A percentile compares a stretch with the other conserved stretches of the same genome.
phyloP scores from a whole-genome alignment of 2,113 vertebrate genomes.

The Cyanoderma ruficeps region DNA sequence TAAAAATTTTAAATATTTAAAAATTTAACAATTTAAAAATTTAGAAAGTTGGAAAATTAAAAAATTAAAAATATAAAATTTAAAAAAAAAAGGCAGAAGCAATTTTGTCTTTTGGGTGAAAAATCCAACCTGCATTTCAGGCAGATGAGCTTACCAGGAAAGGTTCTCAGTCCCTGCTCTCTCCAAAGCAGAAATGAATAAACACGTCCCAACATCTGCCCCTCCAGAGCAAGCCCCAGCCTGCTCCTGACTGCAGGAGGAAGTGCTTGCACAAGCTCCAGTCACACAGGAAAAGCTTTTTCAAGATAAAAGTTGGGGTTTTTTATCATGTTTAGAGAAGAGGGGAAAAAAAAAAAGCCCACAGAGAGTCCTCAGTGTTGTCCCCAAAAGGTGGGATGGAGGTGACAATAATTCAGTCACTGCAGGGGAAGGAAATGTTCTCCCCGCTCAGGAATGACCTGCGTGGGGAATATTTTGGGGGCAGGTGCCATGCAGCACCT shows the following conservation, averaged over 20 bases:
- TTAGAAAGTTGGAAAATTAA: no score
- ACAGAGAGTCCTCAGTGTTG: accelerated
- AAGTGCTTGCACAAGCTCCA: background rate
- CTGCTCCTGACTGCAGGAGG: background rate
- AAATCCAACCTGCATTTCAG: background rate
- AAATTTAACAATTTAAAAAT: no score
- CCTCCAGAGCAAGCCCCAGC: background rate
- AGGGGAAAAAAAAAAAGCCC: background rate
- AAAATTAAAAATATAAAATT: no score
- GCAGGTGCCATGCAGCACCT: background rate
- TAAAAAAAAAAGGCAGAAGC: background rate
- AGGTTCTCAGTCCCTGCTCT: background rate
- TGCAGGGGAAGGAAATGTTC: background rate
- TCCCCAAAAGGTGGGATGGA: background rate
- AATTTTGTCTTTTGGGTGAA: background rate
- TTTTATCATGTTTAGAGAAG: background rate
- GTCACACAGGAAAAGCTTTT: background rate
- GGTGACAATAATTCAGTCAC: accelerated
- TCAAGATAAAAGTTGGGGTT: accelerated
- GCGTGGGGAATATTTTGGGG: background rate
- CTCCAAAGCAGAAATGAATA: background rate
- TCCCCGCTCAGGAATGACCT: background rate
- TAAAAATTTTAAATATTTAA: no score
- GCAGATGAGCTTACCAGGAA: background rate
- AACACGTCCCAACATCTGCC: background rate